Evolutionary conservation across 2,888 invertebrate genomes (phyloP).

Genomic region (Sinhomidia bicolor): DNA sequence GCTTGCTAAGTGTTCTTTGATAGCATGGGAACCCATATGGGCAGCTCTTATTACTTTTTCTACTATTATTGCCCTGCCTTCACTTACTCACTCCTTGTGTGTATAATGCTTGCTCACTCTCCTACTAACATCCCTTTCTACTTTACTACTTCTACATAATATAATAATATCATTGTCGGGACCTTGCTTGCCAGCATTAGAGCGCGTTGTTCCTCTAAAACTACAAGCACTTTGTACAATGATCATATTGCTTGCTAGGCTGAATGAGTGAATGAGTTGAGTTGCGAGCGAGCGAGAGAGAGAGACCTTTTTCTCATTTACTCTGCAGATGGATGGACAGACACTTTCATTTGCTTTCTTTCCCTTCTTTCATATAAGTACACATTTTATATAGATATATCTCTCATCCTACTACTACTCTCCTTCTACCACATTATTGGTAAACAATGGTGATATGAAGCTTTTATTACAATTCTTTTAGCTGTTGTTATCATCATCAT

Average conservation of each 20-base stretch:
- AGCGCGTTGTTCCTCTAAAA: conserved; percentile 47
- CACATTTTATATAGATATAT: not conserved
- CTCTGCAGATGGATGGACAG: conserved; percentile 54
- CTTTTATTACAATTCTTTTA: conserved; percentile 49
- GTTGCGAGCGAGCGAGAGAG: conserved; percentile 10
- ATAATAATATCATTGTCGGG: conserved; percentile 59
- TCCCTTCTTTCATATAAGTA: conserved; percentile 16
- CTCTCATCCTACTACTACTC: conserved; percentile 5
- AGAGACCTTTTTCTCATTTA: conserved; percentile 62
- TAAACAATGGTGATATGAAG: conserved; percentile 39
- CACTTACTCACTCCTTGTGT: conserved; percentile 36
- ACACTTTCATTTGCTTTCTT: conserved; percentile 68
- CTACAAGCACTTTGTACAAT: conserved; percentile 65
- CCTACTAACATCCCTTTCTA: conserved; percentile 35
- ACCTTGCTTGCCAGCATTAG: conserved; percentile 7
- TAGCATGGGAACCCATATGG: conserved; percentile 71
- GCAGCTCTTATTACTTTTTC: conserved; percentile 71
- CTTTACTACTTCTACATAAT: conserved; percentile 52
- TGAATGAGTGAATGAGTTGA: conserved; percentile 42
- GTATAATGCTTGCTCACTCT: conserved; percentile 41
- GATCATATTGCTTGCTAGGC: conserved; percentile 59
- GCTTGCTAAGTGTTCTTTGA: conserved; percentile 72
- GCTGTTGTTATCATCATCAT: conserved; percentile 4
- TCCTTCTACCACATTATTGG: conserved; percentile 44
- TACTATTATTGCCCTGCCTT: conserved; percentile 65